These are phyloP conservation scores for Embidobia sp. DNA, from an alignment of 2,888 invertebrate genomes.

Conservation along the genomic window DNA sequence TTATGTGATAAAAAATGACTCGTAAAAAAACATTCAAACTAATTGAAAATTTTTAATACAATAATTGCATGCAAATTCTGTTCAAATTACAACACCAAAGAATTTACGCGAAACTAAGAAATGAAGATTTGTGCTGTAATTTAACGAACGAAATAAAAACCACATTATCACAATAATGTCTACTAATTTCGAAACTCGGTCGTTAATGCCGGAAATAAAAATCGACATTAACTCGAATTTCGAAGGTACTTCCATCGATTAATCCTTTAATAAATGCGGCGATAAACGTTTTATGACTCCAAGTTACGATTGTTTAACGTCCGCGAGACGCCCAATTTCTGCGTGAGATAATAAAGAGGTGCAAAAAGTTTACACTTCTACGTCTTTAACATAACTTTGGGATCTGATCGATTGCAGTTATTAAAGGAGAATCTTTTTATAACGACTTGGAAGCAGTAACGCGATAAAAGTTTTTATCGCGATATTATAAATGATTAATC, in stretches of 20 bases:
- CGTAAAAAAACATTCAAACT: too few species aligned
- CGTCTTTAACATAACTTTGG: slow-evolving; percentile 16
- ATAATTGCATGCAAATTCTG: too few species aligned
- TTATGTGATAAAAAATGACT: too few species aligned
- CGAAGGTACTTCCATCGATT: slow-evolving; percentile 19
- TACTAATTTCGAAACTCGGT: background rate
- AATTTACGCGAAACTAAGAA: too few species aligned
- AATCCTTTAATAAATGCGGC: slow-evolving; percentile 35
- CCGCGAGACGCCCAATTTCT: slow-evolving; percentile 30
- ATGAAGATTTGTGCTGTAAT: background rate
- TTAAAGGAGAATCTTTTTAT: background rate
- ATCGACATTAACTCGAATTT: slow-evolving; percentile 15
- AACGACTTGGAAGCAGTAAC: too few species aligned
- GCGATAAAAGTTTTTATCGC: too few species aligned
- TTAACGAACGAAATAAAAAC: slow-evolving; percentile 9
- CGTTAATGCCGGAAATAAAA: slow-evolving; percentile 21
- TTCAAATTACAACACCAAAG: too few species aligned
- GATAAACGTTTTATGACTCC: slow-evolving; percentile 41
- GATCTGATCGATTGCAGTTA: background rate
- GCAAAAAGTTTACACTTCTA: slow-evolving; percentile 33
- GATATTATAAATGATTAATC: too few species aligned
- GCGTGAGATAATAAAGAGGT: slow-evolving; percentile 21
- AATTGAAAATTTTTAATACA: too few species aligned
- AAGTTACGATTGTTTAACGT: slow-evolving; percentile 49
- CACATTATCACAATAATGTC: background rate